A percentile compares a stretch with the other conserved stretches of the same genome.
These are phyloP conservation scores for Garra rufa DNA, from an alignment of 2,113 vertebrate genomes.

Conservation along the genomic window DNA sequence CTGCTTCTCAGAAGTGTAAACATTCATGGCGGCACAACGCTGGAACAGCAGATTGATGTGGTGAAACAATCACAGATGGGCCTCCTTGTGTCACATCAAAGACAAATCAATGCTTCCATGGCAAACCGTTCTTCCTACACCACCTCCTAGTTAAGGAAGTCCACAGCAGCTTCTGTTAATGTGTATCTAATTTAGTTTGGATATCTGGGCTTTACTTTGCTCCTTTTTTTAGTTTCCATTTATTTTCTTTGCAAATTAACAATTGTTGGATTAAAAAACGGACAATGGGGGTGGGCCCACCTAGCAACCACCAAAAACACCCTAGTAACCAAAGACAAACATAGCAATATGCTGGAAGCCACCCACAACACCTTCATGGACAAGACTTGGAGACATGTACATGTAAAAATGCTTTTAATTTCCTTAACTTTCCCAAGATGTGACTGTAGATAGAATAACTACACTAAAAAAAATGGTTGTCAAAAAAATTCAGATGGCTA, in stretches of 20 bases:
- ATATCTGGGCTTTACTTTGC: conserved; percentile 2
- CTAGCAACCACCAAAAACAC: not conserved
- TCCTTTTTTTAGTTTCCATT: conserved; percentile 35
- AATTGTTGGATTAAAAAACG: not conserved
- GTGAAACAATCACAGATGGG: conserved; percentile 31
- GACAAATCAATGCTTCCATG: conserved; percentile 36
- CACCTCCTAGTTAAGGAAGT: conserved; percentile 8
- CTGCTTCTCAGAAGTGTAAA: conserved; percentile 71
- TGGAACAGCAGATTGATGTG: conserved; percentile 38
- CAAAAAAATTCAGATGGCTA: no score
- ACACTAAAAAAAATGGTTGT: no score
- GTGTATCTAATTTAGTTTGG: not conserved
- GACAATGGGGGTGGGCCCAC: not conserved
- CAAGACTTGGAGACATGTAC: no score
- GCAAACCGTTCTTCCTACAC: not conserved
- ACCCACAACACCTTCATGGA: not conserved
- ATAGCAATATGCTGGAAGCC: not conserved
- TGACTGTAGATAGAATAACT: no score
- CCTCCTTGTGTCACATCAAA: conserved; percentile 40
- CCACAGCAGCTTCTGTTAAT: conserved; percentile 9
- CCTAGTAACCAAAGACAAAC: not conserved
- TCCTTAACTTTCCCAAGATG: not conserved
- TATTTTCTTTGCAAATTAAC: not conserved
- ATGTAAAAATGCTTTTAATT: not conserved
- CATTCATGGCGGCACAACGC: conserved; percentile 55